Percentiles rank a stretch among this genome's conserved stretches.
Conservation (phyloP, 1,140 invertebrate genomes). For the Sycophaga agraensis region DNA sequence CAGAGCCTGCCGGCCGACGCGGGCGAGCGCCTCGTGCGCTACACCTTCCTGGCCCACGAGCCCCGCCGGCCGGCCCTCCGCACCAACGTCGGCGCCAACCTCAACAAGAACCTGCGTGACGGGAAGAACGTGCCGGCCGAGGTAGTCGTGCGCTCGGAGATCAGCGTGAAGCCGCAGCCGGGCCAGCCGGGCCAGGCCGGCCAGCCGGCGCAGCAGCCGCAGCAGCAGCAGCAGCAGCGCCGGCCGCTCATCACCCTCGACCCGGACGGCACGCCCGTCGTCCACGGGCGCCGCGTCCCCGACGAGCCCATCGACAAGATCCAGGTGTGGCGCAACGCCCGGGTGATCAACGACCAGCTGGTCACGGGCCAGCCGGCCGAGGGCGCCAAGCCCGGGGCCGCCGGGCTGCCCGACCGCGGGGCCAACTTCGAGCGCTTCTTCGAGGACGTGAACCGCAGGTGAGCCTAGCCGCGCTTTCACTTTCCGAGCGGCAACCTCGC, state of each 20-base stretch:
- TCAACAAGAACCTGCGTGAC: slow-evolving; percentile 46
- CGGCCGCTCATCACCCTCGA: slow-evolving; percentile 56
- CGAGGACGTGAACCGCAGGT: slow-evolving; percentile 51
- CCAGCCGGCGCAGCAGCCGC: slow-evolving; percentile 41
- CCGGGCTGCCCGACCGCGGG: slow-evolving; percentile 21
- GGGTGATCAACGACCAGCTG: slow-evolving; percentile 80
- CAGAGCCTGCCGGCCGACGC: slow-evolving; percentile 3
- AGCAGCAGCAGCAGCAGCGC: slow-evolving; percentile 32
- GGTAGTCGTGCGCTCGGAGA: slow-evolving; percentile 65
- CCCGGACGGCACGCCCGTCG: slow-evolving; percentile 72
- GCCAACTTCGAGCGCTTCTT: slow-evolving; percentile 47
- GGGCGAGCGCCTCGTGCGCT: slow-evolving; percentile 16
- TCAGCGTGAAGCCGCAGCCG: slow-evolving; percentile 45
- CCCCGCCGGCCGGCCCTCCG: slow-evolving; percentile 39
- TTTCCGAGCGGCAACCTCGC: too few species aligned
- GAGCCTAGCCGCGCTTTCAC: not conserved
- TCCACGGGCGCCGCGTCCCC: slow-evolving; percentile 77
- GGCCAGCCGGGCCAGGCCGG: slow-evolving; percentile 40
- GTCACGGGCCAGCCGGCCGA: slow-evolving; percentile 50
- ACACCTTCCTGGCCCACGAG: slow-evolving; percentile 43
- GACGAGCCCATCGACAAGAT: slow-evolving; percentile 77
- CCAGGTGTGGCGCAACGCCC: slow-evolving; percentile 81
- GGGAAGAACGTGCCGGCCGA: slow-evolving; percentile 64
- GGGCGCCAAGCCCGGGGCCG: not conserved
- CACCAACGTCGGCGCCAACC: slow-evolving; percentile 52